These are phyloP conservation scores for Drosophila orosa DNA, from an alignment of 1,140 invertebrate species.

Conservation along the genomic window DNA sequence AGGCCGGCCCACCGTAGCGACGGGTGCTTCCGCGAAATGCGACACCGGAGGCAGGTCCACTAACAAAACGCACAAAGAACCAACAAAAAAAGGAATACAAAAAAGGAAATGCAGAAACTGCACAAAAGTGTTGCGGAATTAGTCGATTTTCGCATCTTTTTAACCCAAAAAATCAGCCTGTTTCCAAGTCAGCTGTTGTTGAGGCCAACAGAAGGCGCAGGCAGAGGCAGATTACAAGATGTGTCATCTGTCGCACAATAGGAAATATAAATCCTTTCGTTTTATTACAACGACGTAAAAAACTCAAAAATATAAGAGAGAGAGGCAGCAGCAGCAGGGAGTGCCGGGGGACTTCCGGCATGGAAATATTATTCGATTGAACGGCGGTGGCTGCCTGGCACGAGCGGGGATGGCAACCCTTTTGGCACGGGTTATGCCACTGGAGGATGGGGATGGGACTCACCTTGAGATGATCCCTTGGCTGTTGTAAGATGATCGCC, in stretches of 20 bases:
- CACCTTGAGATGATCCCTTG: conserved; percentile 19
- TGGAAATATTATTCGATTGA: conserved; percentile 16
- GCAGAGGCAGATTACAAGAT: conserved; percentile 63
- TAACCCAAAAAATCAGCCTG: conserved; percentile 52
- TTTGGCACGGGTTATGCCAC: conserved; percentile 51
- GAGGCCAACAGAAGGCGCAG: conserved; percentile 34
- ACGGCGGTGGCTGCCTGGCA: conserved; percentile 48
- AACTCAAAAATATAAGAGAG: conserved; percentile 26
- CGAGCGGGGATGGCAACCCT: conserved; percentile 62
- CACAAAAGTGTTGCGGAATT: conserved; percentile 63
- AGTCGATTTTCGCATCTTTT: conserved; percentile 52
- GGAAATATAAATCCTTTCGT: conserved; percentile 83
- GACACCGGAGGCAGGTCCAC: conserved; percentile 55
- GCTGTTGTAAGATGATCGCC: conserved; percentile 45
- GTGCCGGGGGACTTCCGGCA: conserved; percentile 65
- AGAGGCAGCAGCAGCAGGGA: conserved; percentile 22
- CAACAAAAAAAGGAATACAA: conserved; percentile 23
- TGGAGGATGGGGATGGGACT: conserved; percentile 11
- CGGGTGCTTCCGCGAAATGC: conserved; percentile 75
- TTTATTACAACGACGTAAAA: conserved; percentile 73
- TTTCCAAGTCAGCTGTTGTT: conserved; percentile 68
- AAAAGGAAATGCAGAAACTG: conserved; percentile 23
- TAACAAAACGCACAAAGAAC: conserved; percentile 23
- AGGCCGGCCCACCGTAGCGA: conserved; percentile 38
- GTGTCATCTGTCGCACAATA: conserved; percentile 70